These are phyloP conservation scores for Geophilus truncorum DNA, from an alignment of 2,888 invertebrate species.

Conservation along the genomic window DNA sequence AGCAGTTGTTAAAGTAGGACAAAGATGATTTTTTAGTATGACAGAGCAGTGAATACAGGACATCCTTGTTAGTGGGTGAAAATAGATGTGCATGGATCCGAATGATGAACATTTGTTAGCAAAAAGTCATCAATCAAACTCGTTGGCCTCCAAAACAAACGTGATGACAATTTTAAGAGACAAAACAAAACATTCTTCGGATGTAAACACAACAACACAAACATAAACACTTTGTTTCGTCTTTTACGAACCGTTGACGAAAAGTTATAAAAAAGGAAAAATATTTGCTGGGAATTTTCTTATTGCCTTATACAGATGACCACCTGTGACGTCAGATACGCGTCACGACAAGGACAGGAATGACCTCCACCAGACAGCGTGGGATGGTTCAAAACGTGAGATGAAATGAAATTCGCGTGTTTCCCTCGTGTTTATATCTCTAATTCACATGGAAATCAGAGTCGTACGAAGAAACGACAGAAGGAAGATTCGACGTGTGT, in stretches of 20 bases:
- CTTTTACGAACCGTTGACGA: not conserved
- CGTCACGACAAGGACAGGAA: slow-evolving; percentile 21
- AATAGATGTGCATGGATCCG: slow-evolving; percentile 18
- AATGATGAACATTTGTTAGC: not conserved
- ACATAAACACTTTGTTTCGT: no score
- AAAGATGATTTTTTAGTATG: not conserved
- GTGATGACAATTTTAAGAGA: not conserved
- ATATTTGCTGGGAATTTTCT: not conserved
- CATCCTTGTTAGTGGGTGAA: slow-evolving; percentile 4
- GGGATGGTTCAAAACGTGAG: slow-evolving; percentile 8
- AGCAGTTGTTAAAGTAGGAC: not conserved
- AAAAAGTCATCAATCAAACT: slow-evolving; percentile 2
- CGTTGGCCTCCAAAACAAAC: not conserved
- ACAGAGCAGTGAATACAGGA: slow-evolving; percentile 13
- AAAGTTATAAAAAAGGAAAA: not conserved
- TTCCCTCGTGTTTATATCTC: not conserved
- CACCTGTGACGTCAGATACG: slow-evolving; percentile 7
- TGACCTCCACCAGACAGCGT: slow-evolving; percentile 24
- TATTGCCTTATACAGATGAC: not conserved
- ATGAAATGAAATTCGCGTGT: not conserved
- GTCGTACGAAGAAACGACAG: not conserved
- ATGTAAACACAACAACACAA: no score
- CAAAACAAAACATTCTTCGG: not conserved
- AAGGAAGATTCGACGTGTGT: not conserved
- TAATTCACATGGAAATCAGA: not conserved